A percentile compares a stretch with the other conserved stretches of the same genome.
These are phyloP conservation scores for Neocrepidodera transversa DNA, from an alignment of 2,888 invertebrate genomes.

Conservation along the genomic window DNA sequence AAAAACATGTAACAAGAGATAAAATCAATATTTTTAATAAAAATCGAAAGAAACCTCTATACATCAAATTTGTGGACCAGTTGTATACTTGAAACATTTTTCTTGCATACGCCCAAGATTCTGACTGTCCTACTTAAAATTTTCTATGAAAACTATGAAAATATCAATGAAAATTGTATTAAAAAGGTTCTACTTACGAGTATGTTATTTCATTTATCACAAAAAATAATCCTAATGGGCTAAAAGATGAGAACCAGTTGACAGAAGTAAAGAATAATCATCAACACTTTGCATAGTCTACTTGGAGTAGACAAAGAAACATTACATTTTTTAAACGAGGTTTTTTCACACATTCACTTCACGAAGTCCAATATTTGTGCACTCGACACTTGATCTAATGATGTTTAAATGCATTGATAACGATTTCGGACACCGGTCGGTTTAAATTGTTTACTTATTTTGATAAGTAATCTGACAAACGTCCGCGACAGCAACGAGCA, in stretches of 20 bases:
- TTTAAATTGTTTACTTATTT: constrained; percentile 48
- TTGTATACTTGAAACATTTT: constrained; percentile 54
- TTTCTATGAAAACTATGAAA: constrained; percentile 47
- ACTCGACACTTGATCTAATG: constrained; percentile 36
- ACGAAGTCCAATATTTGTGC: constrained; percentile 37
- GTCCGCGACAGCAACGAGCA: constrained; percentile 51
- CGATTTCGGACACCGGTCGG: constrained; percentile 39
- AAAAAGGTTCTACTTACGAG: constrained; percentile 45
- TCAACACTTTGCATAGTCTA: constrained; percentile 54
- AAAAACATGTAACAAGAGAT: constrained; percentile 29
- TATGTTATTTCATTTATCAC: constrained; percentile 38
- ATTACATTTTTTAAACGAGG: constrained; percentile 56
- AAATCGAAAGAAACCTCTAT: constrained; percentile 54
- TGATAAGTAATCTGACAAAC: constrained; percentile 46
- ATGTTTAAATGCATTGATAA: constrained; percentile 43
- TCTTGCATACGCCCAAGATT: constrained; percentile 57
- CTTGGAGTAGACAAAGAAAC: constrained; percentile 57
- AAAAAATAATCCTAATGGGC: constrained; percentile 39
- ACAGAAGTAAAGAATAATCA: constrained; percentile 46
- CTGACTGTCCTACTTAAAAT: constrained; percentile 56
- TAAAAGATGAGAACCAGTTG: constrained; percentile 42
- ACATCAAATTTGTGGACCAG: constrained; percentile 58
- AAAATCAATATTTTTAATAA: constrained; percentile 57
- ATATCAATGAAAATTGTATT: constrained; percentile 32
- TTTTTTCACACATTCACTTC: constrained; percentile 50